Conservation (phyloP, 2,888 invertebrate genomes). For the Agrilus cyanescens region DNA sequence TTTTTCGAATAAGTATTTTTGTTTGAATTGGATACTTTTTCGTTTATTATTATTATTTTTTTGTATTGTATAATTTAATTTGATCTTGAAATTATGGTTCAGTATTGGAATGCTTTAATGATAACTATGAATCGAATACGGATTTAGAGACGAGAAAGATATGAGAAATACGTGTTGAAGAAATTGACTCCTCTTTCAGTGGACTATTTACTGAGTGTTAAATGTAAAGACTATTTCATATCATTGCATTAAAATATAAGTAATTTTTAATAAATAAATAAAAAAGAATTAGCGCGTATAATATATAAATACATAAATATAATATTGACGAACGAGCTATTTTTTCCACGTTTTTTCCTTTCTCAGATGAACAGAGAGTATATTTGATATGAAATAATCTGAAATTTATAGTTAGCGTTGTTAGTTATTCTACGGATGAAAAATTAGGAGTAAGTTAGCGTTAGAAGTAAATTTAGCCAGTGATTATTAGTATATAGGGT, state of each 20-base stretch:
- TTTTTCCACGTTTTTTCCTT: too few relatives aligned
- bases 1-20: constrained; percentile 2
- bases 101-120: constrained; percentile 35
- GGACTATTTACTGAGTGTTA: constrained; percentile 23
- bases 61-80: constrained; percentile 4
- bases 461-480: constrained; percentile 29
- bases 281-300: constrained; percentile 4
- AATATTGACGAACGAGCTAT: too few relatives aligned
- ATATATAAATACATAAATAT: background rate
- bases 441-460: constrained; percentile 17
- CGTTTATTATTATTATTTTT: constrained; percentile 7
- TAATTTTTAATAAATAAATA: constrained; percentile 1
- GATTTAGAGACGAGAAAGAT: constrained; percentile 10
- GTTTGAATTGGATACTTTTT: constrained; percentile 5
- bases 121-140: constrained; percentile 16
- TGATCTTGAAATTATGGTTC: constrained; percentile 18
- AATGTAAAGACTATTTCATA: constrained; percentile 14
- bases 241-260: constrained; percentile 4
- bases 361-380: too few relatives aligned
- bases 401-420: constrained; percentile 29
- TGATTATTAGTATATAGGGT: constrained; percentile 31
- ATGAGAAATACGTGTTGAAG: constrained; percentile 17
- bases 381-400: constrained; percentile 15
- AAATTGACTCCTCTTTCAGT: constrained; percentile 13
- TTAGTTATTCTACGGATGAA: constrained; percentile 30